phyloP scores from a whole-genome alignment of 2,113 vertebrate species.

The Vombatus ursinus region DNA sequence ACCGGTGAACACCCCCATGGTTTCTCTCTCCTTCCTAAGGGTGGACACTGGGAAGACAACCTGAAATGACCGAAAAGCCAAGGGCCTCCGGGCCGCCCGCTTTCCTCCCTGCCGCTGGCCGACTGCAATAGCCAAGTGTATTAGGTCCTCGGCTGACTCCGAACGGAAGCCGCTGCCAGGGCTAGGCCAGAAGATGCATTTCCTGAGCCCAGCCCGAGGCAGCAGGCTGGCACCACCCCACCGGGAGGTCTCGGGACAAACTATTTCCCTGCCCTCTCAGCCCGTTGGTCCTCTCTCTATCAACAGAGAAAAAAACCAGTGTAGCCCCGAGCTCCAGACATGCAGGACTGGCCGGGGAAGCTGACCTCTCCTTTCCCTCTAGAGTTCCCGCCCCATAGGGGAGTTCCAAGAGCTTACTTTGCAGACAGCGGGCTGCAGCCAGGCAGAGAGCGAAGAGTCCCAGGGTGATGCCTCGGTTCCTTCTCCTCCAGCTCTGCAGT shows the following conservation, averaged over 20 bases:
- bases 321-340: background rate
- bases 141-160: background rate
- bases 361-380: too few relatives aligned
- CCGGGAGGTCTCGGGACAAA: background rate
- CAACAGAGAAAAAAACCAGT: background rate
- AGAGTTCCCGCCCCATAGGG: background rate
- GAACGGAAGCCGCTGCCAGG: background rate
- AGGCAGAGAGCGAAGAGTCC: slow-evolving; percentile 77
- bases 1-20: background rate
- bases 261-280: background rate
- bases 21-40: background rate
- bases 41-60: background rate
- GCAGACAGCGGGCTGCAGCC: slow-evolving; percentile 78
- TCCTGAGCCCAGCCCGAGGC: background rate
- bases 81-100: background rate
- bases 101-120: background rate
- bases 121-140: background rate
- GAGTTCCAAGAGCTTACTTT: slow-evolving; percentile 73
- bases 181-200: background rate
- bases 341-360: background rate
- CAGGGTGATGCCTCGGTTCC: slow-evolving; percentile 52
- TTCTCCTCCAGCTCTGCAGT: slow-evolving; percentile 39
- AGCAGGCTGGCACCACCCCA: background rate
- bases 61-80: background rate
- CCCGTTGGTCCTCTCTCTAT: background rate